Evolutionary conservation across 2,888 invertebrate genomes (phyloP), one percentile per base, ranked within the genome.

Genomic region (Vesta saturnalis): DNA sequence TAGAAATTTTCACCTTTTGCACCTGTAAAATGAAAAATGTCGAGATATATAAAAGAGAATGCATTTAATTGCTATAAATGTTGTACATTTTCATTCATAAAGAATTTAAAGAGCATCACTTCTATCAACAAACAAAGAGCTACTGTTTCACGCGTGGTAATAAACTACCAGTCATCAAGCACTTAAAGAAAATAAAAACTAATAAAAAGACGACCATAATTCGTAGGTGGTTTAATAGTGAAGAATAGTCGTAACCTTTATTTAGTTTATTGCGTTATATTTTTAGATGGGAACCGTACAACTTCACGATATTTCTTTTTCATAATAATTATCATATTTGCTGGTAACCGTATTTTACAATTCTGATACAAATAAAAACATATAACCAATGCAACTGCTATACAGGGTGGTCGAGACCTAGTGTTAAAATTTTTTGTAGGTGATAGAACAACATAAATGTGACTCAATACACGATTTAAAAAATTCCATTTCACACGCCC

Each of bases 51-150:
- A 39, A 39, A 2, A 39, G n/a, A 39, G 30, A 39, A 39, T 10
- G 39, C 8, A 39, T 39, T n/a, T 39, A n/a, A 39, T 39, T n/a
- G n/a, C 39, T 16, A 15, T 19, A 39, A 60, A 49, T 63, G 54
- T 43, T 39, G 49, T 47, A 63, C 61, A 54, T 68, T 60, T 62
- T 62, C 62, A 71, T 68, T 68, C 67, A 64, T 60, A 60, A 39
- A 67, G 67, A 65, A 67, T 65, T 67, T 67, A 64, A 58, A 61
- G 64, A 67, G 64, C 70, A 72, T 75, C 73, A 74, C 73, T 72
- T 73, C 67, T 74, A 74, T 76, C 74, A 76, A 74, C 75, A 76
- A 74, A 75, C 76, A 76, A 75, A 75, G 76, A 73, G 76, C 76
- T 76, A 75, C 76, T 76, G 76, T 76, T 76, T 74, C 69, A 69